A percentile compares a stretch with the other conserved stretches of the same genome.
These are phyloP conservation scores for Xestia xanthographa DNA, from an alignment of 2,888 invertebrate genomes.

Conservation along the genomic window DNA sequence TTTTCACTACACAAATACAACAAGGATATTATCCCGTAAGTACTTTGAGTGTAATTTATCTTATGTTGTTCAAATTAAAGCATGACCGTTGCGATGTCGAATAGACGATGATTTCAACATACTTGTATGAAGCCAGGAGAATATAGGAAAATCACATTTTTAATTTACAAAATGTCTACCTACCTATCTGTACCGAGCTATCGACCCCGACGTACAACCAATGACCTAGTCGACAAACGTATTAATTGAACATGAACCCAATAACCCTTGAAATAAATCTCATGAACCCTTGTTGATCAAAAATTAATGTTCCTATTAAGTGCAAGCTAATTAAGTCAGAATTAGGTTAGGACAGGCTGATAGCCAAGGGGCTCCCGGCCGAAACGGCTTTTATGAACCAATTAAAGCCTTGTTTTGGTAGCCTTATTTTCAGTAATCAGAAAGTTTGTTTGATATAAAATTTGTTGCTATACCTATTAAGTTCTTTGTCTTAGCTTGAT, in stretches of 20 bases:
- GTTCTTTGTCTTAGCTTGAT: not conserved
- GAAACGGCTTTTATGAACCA: conserved; percentile 27
- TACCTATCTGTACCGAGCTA: not conserved
- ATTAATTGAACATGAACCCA: conserved; percentile 18
- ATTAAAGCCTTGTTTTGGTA: conserved; percentile 35
- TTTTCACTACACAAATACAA: too few relatives aligned
- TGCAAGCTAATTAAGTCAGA: conserved; percentile 32
- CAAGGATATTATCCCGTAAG: too few relatives aligned
- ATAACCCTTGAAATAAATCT: conserved; percentile 23
- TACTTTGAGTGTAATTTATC: too few relatives aligned
- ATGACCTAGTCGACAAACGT: not conserved
- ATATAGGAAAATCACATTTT: too few relatives aligned
- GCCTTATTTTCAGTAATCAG: not conserved
- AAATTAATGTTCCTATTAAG: conserved; percentile 48
- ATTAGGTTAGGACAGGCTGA: conserved; percentile 27
- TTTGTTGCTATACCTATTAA: not conserved
- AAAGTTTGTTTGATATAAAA: not conserved
- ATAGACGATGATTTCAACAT: not conserved
- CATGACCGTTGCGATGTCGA: not conserved
- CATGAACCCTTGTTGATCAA: conserved; percentile 31
- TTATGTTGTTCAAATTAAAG: not conserved
- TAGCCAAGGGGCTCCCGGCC: conserved; percentile 3
- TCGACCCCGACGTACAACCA: not conserved
- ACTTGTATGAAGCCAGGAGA: not conserved
- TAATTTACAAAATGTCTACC: not conserved